A percentile compares a stretch with the other conserved stretches of the same genome.
phyloP scores from a whole-genome alignment of 64 coral and sea anemone species.

The Orbicella faveolata region DNA sequence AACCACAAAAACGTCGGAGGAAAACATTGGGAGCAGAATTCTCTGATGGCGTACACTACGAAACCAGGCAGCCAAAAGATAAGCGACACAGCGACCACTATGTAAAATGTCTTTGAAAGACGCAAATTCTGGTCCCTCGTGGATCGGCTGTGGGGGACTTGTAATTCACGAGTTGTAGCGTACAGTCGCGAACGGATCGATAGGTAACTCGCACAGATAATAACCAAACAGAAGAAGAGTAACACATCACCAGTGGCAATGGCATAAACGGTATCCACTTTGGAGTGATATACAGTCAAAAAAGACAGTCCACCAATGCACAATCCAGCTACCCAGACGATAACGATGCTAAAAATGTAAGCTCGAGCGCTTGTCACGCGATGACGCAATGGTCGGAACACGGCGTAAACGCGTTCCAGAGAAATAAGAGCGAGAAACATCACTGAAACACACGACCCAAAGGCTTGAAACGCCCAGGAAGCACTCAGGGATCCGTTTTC shows the following conservation, averaged over 20 bases:
- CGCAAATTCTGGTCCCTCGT: background rate
- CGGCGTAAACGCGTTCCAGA: background rate
- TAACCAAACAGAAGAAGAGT: background rate
- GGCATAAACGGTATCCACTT: background rate
- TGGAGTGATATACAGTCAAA: background rate
- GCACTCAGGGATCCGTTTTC: background rate
- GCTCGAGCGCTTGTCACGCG: background rate
- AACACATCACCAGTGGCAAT: background rate
- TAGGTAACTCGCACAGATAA: background rate
- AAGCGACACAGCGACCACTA: background rate
- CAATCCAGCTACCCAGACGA: background rate
- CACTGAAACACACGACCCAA: background rate
- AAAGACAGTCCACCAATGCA: background rate
- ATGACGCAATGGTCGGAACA: background rate
- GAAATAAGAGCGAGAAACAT: background rate
- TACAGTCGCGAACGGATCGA: background rate
- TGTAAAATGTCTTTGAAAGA: background rate
- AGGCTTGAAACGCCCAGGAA: background rate
- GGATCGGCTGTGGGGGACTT: background rate
- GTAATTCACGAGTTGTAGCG: background rate
- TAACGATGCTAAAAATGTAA: slow-evolving; percentile 2
- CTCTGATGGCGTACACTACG: background rate
- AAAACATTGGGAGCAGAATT: background rate
- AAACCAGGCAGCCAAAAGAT: slow-evolving; percentile 2
- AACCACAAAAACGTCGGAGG: background rate